Evolutionary conservation across 2,113 vertebrate species (phyloP), one percentile per base, ranked within the genome.

Genomic region (Semicossyphus pulcher): DNA sequence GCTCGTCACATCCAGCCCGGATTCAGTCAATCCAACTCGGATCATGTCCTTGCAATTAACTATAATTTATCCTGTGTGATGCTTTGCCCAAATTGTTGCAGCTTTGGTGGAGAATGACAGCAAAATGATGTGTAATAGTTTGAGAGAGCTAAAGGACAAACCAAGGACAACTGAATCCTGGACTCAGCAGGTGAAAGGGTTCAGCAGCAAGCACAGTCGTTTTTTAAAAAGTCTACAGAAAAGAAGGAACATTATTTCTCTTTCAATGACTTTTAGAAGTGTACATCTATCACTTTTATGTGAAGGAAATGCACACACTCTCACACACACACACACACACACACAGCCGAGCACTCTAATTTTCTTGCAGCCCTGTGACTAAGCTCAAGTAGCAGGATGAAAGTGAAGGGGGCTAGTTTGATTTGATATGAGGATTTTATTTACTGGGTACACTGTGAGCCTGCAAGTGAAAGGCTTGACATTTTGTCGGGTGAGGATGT

Each of bases 181-280:
- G 86, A 95, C 94, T 94, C 94, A 95, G 95, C 95, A 94, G 95
- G 96, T 96, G 96, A 95, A 94, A 96, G 76, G 94, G 95, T 95
- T 95, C 93, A 96, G 95, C 95, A 78, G 94, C 95, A 95, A 95
- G 95, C 95, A 94, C 90, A 94, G 93, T 92, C 68, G 90, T 75
- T 31, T 71, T 28, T 29, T 20, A 3, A 16, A 49, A 34, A 47
- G 42, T 70, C 28, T 68, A 36, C 48, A 65, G 29, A 53, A 76
- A 81, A 86, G 88, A 88, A 87, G 29, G 25, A 72, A 57, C 57
- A 81, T 41, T 10, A 78, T 47, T 60, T 59, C 18, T 64, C 21
- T 42, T 16, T 56, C 44, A 80, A 49, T 41, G n/a, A 45, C 29
- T 78, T 41, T 34, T 37, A 57, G 25, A 29, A 72, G 57, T 20